Evolutionary conservation across 2,888 invertebrate species (phyloP), one percentile per base, ranked within the genome.

Genomic region (Ochropacha duplaris): DNA sequence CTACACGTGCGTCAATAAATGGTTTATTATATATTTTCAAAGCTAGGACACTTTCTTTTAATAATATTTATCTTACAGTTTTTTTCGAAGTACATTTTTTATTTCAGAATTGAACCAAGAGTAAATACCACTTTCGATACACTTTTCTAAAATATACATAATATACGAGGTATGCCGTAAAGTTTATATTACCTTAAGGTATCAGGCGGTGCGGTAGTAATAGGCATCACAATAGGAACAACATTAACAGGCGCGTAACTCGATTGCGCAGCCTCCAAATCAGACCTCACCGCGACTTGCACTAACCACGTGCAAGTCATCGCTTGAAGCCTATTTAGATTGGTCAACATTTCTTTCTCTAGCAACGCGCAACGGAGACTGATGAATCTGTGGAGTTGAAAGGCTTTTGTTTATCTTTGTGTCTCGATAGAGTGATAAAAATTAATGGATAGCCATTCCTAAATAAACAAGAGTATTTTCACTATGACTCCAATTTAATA

Each of bases 281-380:
- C 72, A 2, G 80, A 65, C 51, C 95, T 88, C 16, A 95, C 79
- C 0, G 96, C 96, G n/a, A 98, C 94, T 82, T 98, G 97, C 54
- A 95, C 94, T 36, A 99, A 86, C 98, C 98, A 99, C 55, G 95
- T 94, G 54, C 97, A 95, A 0, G 98, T 96, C 14, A 96, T 95
- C 19, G 97, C 95, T 73, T 96, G 95, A 71, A 99, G 96, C 60
- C 96, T 94, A 65, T 96, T 93, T 64, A 97, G 86, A 71, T 95
- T 94, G 24, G 94, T 94, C 61, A 97, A 86, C 83, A 96, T 94
- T 19, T 95, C 94, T 0, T 96, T 96, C 77, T 97, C 96, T 8
- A 96, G 93, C 9, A 99, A 89, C 12, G 96, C 96, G 62, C 97
- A 95, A 71, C 95, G 95, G 56, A 96, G 92, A 57, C 96, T 95